Evolutionary conservation across 2,113 vertebrate species (phyloP).

Genomic region (Scomber scombrus): DNA sequence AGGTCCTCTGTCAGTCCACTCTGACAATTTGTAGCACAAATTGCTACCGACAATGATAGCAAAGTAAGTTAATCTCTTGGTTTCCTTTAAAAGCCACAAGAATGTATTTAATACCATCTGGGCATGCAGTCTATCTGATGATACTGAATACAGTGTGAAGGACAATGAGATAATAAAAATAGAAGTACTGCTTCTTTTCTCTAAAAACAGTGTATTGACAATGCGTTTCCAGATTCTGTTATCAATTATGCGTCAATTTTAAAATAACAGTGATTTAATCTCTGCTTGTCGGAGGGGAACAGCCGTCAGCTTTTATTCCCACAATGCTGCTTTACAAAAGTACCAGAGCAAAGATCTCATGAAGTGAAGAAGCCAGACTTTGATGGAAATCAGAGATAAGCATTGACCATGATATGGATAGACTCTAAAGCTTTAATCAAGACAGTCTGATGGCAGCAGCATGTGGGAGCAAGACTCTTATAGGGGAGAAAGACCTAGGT

Average conservation of each 20-base stretch:
- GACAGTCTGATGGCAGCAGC: constrained; percentile 6
- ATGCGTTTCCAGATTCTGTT: background rate
- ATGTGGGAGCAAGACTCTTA: background rate
- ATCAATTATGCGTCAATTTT: background rate
- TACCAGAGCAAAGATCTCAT: constrained; percentile 34
- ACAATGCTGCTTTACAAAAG: constrained; percentile 27
- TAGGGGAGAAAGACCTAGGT: background rate
- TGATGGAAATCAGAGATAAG: constrained; percentile 52
- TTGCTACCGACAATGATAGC: background rate
- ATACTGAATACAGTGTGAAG: background rate
- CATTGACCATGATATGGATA: background rate
- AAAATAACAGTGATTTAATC: constrained; percentile 31
- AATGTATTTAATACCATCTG: background rate
- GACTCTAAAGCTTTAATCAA: background rate
- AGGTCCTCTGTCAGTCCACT: too few species aligned
- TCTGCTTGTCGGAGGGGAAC: background rate
- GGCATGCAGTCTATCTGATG: background rate
- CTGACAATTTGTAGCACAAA: background rate
- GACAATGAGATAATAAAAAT: background rate
- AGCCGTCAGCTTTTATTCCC: constrained; percentile 45
- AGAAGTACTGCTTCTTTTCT: background rate
- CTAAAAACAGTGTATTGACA: background rate
- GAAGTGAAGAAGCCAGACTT: constrained; percentile 52
- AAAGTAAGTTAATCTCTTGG: background rate
- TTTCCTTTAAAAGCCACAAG: constrained; percentile 13